phyloP scores from a whole-genome alignment of 2,888 invertebrate genomes.

The Steinernema scapterisci region DNA sequence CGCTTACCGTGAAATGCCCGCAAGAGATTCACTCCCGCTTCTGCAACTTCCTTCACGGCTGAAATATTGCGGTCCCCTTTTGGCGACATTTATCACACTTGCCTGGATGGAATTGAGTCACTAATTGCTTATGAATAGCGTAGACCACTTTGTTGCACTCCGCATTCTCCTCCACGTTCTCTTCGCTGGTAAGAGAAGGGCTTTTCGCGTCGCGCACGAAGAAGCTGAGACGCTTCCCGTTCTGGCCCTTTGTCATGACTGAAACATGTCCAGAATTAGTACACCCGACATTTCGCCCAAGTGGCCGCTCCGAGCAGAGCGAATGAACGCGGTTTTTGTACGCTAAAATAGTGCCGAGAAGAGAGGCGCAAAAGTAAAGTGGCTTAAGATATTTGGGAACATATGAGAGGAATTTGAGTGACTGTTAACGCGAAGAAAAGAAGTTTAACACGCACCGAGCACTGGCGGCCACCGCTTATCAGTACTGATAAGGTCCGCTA shows the following conservation, averaged over 20 bases:
- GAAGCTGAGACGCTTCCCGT: constrained; percentile 17
- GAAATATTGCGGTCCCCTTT: not conserved
- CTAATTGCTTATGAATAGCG: constrained; percentile 26
- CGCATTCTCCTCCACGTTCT: not conserved
- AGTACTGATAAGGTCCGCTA: constrained; percentile 16
- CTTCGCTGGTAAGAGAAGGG: constrained; percentile 4
- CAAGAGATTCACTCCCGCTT: constrained; percentile 10
- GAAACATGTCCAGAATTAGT: not conserved
- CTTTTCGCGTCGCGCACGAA: constrained; percentile 23
- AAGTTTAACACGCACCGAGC: constrained; percentile 9
- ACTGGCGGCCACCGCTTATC: not conserved
- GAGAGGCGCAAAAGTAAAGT: too few species aligned
- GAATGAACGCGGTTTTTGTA: too few species aligned
- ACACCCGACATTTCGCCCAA: too few species aligned
- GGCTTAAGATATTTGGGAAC: not conserved
- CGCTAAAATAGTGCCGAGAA: too few species aligned
- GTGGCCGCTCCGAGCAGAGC: too few species aligned
- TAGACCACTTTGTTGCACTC: constrained; percentile 31
- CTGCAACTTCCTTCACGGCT: constrained; percentile 24
- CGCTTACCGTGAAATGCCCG: not conserved
- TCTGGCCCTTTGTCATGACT: not conserved
- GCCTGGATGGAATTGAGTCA: constrained; percentile 27
- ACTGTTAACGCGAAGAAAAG: not conserved
- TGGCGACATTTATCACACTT: not conserved
- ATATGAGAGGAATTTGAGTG: not conserved